Percentiles rank a stretch among this genome's conserved stretches.
These are phyloP conservation scores for Natator depressus DNA, from an alignment of 2,113 vertebrate species.

Conservation along the genomic window DNA sequence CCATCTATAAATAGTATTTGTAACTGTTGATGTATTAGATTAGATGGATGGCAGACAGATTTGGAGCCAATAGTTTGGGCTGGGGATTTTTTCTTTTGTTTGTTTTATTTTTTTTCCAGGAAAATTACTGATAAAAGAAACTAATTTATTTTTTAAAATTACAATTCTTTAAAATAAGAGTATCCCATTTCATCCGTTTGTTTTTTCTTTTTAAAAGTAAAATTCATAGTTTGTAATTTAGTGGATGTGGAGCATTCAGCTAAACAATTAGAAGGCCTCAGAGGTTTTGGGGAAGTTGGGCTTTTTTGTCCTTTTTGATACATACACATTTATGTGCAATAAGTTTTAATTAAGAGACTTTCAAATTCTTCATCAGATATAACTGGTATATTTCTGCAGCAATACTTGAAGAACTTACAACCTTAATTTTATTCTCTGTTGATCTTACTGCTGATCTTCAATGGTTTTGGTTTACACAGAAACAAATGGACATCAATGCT, in stretches of 20 bases:
- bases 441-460: constrained; percentile 50
- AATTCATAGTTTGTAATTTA: constrained; percentile 11
- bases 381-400: background rate
- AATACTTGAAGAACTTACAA: constrained; percentile 26
- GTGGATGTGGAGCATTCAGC: background rate
- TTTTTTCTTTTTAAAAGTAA: background rate
- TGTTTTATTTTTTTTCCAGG: constrained; percentile 50
- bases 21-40: constrained; percentile 61
- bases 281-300: constrained; percentile 1
- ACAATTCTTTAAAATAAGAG: constrained; percentile 45
- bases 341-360: background rate
- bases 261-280: constrained; percentile 34
- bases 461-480: constrained; percentile 80
- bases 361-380: background rate
- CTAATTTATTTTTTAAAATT: constrained; percentile 59
- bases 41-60: constrained; percentile 43
- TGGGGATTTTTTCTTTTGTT: constrained; percentile 45
- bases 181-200: constrained; percentile 45
- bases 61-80: background rate
- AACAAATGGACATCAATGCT: constrained; percentile 83
- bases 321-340: background rate
- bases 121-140: constrained; percentile 54
- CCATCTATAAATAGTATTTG: constrained; percentile 46
- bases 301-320: constrained; percentile 43
- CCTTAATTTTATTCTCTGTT: constrained; percentile 29